Evolutionary conservation across 2,113 vertebrate genomes (phyloP).

Genomic region (Esox niger): DNA sequence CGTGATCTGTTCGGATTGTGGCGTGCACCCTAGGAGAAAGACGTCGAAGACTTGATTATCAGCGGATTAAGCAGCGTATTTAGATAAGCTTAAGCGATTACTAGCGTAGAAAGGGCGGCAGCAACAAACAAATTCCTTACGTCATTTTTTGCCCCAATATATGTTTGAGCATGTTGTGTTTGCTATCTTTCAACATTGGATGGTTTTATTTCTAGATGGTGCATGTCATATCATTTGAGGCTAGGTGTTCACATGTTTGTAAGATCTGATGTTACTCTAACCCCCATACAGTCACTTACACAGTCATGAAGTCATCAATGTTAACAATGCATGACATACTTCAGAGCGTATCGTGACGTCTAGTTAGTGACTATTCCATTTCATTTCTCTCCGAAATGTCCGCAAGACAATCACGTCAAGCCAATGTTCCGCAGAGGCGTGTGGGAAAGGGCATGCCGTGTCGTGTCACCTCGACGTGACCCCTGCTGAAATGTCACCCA

Average conservation of each 20-base stretch:
- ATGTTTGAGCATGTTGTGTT: slow-evolving; percentile 66
- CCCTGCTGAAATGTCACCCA: slow-evolving; percentile 49
- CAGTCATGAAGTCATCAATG: too few species aligned
- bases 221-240: background rate
- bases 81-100: slow-evolving; percentile 72
- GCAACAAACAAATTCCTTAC: slow-evolving; percentile 73
- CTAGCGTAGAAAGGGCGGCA: slow-evolving; percentile 68
- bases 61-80: slow-evolving; percentile 73
- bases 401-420: background rate
- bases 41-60: slow-evolving; percentile 49
- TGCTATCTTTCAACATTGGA: slow-evolving; percentile 50
- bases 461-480: slow-evolving; percentile 50
- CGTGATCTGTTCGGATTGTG: slow-evolving; percentile 61
- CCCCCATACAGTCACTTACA: too few species aligned
- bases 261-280: too few species aligned
- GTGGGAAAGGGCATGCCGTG: slow-evolving; percentile 28
- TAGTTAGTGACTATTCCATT: background rate
- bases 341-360: background rate
- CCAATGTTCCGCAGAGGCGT: slow-evolving; percentile 19
- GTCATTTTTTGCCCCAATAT: slow-evolving; percentile 69
- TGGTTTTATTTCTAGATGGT: background rate
- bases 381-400: slow-evolving; percentile 17
- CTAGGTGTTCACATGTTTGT: background rate
- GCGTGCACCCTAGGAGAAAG: slow-evolving; percentile 33
- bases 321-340: too few species aligned